Conservation (phyloP, 2,797 vertebrate species). For the Spinus olivaceus region DNA sequence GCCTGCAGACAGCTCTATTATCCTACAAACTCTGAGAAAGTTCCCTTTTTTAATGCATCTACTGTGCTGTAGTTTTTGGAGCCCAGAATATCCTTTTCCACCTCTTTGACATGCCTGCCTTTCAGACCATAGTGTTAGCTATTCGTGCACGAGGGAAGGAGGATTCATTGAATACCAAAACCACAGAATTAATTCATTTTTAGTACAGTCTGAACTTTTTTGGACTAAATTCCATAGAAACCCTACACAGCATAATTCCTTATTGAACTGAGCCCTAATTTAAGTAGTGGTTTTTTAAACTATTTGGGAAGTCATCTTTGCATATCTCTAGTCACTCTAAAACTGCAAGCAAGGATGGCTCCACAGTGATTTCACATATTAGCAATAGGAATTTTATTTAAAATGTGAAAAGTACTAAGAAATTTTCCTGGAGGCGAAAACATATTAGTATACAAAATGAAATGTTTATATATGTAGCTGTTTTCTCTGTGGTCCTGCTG, state of each 20-base stretch:
- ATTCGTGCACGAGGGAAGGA: slow-evolving; percentile 1
- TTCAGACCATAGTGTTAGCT: not conserved
- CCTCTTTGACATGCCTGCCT: not conserved
- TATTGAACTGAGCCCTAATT: slow-evolving; percentile 28
- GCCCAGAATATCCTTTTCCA: slow-evolving; percentile 43
- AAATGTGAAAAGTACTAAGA: slow-evolving; percentile 10
- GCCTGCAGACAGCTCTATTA: not conserved
- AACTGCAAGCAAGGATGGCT: not conserved
- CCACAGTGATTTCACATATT: not conserved
- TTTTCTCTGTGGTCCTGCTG: not conserved
- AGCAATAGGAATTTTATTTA: slow-evolving; percentile 12
- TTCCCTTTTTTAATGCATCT: not conserved
- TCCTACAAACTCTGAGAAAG: not conserved
- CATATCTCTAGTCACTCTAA: slow-evolving; percentile 13
- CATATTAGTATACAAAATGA: not conserved
- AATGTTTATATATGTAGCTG: not conserved
- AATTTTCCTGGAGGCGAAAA: not conserved
- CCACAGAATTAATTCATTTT: slow-evolving; percentile 48
- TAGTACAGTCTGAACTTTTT: slow-evolving; percentile 54
- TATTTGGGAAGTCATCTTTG: slow-evolving; percentile 37
- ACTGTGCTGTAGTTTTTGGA: slow-evolving; percentile 1
- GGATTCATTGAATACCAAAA: slow-evolving; percentile 45
- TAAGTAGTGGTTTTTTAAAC: slow-evolving; percentile 33
- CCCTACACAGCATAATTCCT: slow-evolving; percentile 30
- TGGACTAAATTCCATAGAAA: slow-evolving; percentile 38